Evolutionary conservation across 1,140 invertebrate species (phyloP), one percentile per base, ranked within the genome.

Genomic region (Linepithema humile): DNA sequence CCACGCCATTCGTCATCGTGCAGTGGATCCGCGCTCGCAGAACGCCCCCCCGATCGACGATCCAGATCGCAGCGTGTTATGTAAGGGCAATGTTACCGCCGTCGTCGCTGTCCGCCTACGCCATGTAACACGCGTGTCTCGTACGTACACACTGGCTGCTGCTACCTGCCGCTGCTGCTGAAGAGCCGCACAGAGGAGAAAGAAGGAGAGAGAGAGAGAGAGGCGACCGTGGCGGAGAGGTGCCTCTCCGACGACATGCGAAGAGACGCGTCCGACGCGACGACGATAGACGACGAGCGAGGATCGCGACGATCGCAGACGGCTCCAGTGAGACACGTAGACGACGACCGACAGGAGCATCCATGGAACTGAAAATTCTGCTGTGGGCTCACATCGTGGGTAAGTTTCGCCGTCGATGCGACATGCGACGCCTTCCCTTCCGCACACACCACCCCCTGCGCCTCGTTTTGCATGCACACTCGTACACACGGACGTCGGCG

Each of bases 311-410:
- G 59, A 78, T 67, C 70, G 17, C 38, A 53, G 48, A 55, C 43
- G 45, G 38, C n/a, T 40, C 75, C 40, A 55, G 55, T 55, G 53
- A 60, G 82, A 62, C 29, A n/a, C 72, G 75, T 78, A 23, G 48
- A 40, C 43, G 75, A 7, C 45, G 23, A 35, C 4, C 67, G 59
- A 62, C 29, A 69, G 84, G 57, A 69, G 72, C 89, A 87, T 84
- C 91, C 86, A 94, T 94, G 93, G 92, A 93, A 92, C 90, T 92
- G 85, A 89, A 89, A 88, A 91, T 93, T 70, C 84, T 93, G 9
- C 85, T 93, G 65, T 83, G 93, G 65, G 85, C 88, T 85, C 91
- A 93, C 73, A 90, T 93, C 83, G 88, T 93, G 77, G 93, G 93
- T 94, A 86, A 94, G 93, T 93, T 32, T 6, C 35, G 32, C n/a